phyloP scores from a whole-genome alignment of 53 echinoderm and acorn worm species.

The Astropecten irregularis region DNA sequence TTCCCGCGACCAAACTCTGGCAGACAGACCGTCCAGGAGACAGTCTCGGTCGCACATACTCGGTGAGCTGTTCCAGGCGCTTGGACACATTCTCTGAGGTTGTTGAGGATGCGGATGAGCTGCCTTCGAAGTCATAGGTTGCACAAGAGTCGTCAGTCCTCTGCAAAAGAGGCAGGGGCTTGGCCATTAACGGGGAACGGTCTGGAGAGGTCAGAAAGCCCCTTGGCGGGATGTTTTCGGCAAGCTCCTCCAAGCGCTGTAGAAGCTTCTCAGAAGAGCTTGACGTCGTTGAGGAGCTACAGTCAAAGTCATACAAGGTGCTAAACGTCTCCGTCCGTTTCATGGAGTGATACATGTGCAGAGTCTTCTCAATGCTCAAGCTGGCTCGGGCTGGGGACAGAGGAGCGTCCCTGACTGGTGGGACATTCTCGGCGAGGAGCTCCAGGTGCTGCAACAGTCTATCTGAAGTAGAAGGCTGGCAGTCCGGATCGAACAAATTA shows the following conservation, averaged over 20 bases:
- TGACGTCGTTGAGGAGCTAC: constrained; percentile 41
- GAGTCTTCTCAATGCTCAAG: constrained; percentile 18
- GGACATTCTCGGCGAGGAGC: background rate
- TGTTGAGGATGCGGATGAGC: constrained; percentile 48
- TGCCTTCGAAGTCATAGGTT: constrained; percentile 44
- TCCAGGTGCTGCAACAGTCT: constrained; percentile 31
- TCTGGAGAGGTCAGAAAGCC: constrained; percentile 23
- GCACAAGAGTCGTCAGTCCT: constrained; percentile 1
- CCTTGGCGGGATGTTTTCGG: constrained; percentile 34
- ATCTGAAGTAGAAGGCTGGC: constrained; percentile 6
- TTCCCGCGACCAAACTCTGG: background rate
- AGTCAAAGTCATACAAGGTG: constrained; percentile 47
- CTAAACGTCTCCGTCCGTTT: constrained; percentile 43
- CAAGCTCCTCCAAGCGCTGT: constrained; percentile 40
- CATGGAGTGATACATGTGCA: constrained; percentile 51
- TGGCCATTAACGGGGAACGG: constrained; percentile 5
- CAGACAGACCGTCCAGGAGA: constrained; percentile 38
- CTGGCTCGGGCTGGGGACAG: constrained; percentile 41
- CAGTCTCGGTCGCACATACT: background rate
- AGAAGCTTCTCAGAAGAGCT: constrained; percentile 48
- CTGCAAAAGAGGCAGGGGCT: background rate
- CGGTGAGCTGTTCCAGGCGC: constrained; percentile 28
- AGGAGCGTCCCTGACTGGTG: constrained; percentile 9
- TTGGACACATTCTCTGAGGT: constrained; percentile 41
- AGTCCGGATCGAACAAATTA: constrained; percentile 4